phyloP scores from a whole-genome alignment of 1,140 invertebrate genomes.

The Andrena cerasifolii region DNA sequence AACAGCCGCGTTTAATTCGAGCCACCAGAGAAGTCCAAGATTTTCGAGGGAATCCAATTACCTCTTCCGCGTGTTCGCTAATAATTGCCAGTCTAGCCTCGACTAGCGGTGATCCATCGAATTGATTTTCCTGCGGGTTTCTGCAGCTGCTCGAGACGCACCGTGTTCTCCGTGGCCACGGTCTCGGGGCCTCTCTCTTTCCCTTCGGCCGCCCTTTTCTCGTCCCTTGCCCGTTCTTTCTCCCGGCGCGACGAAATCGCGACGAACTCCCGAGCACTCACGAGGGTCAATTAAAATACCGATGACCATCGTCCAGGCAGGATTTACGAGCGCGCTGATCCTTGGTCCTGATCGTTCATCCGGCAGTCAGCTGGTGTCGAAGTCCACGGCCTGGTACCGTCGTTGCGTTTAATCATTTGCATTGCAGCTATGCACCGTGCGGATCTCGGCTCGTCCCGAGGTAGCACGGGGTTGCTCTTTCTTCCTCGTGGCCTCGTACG shows the following conservation, averaged over 20 bases:
- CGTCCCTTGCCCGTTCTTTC: slow-evolving; percentile 5
- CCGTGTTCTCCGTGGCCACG: not conserved
- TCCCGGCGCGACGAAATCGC: slow-evolving; percentile 43
- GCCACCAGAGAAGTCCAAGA: not conserved
- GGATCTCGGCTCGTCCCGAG: not conserved
- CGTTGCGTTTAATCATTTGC: slow-evolving; percentile 53
- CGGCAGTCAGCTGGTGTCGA: slow-evolving; percentile 52
- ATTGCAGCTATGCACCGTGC: slow-evolving; percentile 11
- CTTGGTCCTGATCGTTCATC: slow-evolving; percentile 51
- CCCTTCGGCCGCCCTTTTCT: too few species aligned
- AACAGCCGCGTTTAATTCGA: not conserved
- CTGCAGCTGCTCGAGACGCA: slow-evolving; percentile 27
- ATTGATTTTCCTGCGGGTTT: slow-evolving; percentile 39
- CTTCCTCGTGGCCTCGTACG: not conserved
- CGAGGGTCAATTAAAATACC: slow-evolving; percentile 56
- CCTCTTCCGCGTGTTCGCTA: slow-evolving; percentile 69
- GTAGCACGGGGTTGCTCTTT: not conserved
- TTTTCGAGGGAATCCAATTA: slow-evolving; percentile 61
- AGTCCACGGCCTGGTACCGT: slow-evolving; percentile 42
- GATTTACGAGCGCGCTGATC: slow-evolving; percentile 50
- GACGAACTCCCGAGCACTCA: slow-evolving; percentile 38
- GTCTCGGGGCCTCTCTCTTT: not conserved
- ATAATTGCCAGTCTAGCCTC: slow-evolving; percentile 43
- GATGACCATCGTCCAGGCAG: slow-evolving; percentile 61
- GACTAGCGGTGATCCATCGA: slow-evolving; percentile 23